These are phyloP conservation scores for Amblyopsis rosae DNA, from an alignment of 2,113 vertebrate genomes.

Conservation along the genomic window DNA sequence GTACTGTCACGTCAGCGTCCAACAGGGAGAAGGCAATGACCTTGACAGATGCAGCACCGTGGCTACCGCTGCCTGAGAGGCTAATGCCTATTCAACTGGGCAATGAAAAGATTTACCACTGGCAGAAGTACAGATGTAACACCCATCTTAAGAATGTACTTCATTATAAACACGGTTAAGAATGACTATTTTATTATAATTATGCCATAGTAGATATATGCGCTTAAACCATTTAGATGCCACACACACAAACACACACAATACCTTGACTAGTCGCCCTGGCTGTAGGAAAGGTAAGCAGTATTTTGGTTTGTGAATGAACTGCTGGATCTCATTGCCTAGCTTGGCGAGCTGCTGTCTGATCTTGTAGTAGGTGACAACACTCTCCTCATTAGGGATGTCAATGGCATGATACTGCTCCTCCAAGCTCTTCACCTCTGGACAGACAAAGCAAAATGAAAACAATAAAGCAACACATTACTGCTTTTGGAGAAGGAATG, in stretches of 20 bases:
- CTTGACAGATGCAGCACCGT: too few relatives aligned
- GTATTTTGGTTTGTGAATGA: constrained; percentile 93
- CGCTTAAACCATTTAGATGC: too few relatives aligned
- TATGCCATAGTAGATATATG: too few relatives aligned
- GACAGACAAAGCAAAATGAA: background rate
- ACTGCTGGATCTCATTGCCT: constrained; percentile 93
- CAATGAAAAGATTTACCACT: background rate
- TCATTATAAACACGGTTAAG: background rate
- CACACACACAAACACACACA: too few relatives aligned
- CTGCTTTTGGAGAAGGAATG: too few relatives aligned
- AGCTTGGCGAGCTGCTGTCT: constrained; percentile 93
- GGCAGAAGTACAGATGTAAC: background rate
- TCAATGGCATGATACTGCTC: constrained; percentile 88
- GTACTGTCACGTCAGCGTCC: too few relatives aligned
- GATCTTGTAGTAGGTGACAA: constrained; percentile 95
- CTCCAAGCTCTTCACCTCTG: constrained; percentile 86
- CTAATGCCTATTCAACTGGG: too few relatives aligned
- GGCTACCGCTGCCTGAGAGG: too few relatives aligned
- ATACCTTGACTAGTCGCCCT: constrained; percentile 91
- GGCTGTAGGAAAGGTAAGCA: constrained; percentile 96
- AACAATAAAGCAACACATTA: background rate
- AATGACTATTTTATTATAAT: too few relatives aligned
- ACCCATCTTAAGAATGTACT: background rate
- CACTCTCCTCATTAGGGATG: constrained; percentile 94
- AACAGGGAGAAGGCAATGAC: too few relatives aligned